A percentile compares a stretch with the other conserved stretches of the same genome.
These are phyloP conservation scores for Drosophila multiciliata DNA, from an alignment of 2,888 invertebrate species.

Conservation along the genomic window DNA sequence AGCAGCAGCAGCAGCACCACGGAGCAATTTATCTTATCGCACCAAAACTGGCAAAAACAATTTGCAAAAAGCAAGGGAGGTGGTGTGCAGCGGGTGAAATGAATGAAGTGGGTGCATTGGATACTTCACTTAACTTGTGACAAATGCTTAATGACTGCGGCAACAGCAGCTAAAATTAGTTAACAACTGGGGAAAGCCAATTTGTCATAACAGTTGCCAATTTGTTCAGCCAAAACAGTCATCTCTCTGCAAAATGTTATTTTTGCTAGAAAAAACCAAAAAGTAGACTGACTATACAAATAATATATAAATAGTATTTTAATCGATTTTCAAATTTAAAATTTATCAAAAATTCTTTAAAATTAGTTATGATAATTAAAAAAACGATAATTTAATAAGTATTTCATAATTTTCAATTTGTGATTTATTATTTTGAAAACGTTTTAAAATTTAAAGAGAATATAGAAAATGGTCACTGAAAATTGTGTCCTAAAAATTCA, in stretches of 20 bases:
- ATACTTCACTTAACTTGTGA: constrained; percentile 14
- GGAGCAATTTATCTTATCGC: constrained; percentile 63
- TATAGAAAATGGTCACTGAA: neutral
- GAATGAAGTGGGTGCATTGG: neutral
- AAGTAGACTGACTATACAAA: neutral
- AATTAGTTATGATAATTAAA: neutral
- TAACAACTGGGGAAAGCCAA: constrained; percentile 14
- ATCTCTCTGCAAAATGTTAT: neutral
- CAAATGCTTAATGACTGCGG: constrained; percentile 47
- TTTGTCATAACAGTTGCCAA: constrained; percentile 18
- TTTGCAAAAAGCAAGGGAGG: neutral
- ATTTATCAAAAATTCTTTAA: neutral
- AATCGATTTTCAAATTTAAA: neutral
- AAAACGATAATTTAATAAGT: neutral
- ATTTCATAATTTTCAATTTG: neutral
- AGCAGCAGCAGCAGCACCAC: constrained; percentile 11
- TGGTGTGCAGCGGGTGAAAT: neutral
- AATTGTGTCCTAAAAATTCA: neutral
- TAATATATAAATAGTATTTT: neutral
- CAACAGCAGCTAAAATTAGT: constrained; percentile 36
- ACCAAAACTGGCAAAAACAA: constrained; percentile 48
- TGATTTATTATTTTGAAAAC: neutral
- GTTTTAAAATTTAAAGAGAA: neutral
- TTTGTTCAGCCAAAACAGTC: neutral
- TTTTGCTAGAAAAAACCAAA: neutral